Base-by-base conservation (phyloP, 1,140 invertebrate genomes). In the Homalodisca vitripennis region DNA sequence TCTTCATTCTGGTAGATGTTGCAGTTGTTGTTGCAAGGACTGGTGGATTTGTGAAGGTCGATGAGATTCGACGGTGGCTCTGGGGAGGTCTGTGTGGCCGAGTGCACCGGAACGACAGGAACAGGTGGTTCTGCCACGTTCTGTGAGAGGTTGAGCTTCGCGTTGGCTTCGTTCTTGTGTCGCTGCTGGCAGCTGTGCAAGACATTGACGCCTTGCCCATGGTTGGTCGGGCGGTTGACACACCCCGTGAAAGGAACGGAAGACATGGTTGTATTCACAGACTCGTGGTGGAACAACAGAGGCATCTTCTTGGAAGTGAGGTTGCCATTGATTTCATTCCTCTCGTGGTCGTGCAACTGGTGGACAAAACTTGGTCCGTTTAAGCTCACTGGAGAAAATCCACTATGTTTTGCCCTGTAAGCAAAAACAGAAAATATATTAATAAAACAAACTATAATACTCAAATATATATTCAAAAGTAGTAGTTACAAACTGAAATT, bases 141-240 rank as follows among this genome's bases (percentile, higher is more conserved):
- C n/a, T 63, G 60, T 3, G 60, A 63, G 24, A 60, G 29, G 46
- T 73, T 73, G 27, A 73, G 69, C 51, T 73, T 73, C 14, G 69
- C 72, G 34, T 73, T 71, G 12, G 72, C 67, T 51, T 73, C 70
- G 41, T 73, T 73, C 34, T 73, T 73, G 32, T 73, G 57, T 22
- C 60, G 60, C 31, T n/a, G 34, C 1, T 67, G 62, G 10, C 47
- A 53, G 13, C 47, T 48, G 26, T 67, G 51, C 6, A 67, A 30
- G 1, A 67, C 27, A 47, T 67, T 67, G 12, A 67, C 66, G 20
- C 66, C 47, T 27, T 67, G 47, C n/a, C 66, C 66, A 22, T 67
- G 46, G 47, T 51, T 67, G 3, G 66, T 51, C 0, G 53, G 26
- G 12, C 53, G 20, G 10, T 66, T 51, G 51, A 31, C 47, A 55